Evolutionary conservation across 30 jellyfish, hydroid and myxozoan species (phyloP).

Genomic region (Aurelia sp.): DNA sequence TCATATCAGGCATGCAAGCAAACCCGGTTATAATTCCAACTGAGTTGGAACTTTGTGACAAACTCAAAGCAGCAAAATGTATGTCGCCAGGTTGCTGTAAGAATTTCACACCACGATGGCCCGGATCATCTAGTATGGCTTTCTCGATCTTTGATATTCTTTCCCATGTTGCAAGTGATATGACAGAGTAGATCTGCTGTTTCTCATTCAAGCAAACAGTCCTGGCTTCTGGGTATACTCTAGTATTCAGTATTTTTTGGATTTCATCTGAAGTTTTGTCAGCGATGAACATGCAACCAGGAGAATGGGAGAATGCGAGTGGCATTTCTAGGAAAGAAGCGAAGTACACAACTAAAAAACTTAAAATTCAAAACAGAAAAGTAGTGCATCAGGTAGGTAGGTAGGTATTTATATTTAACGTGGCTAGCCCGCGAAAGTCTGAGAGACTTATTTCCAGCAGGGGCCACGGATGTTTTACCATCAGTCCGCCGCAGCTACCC

Average conservation of each 20-base stretch:
- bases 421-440: too few relatives aligned
- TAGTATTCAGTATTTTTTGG: constrained; percentile 34
- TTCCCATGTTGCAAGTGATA: constrained; percentile 59
- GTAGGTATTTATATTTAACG: too few relatives aligned
- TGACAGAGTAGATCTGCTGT: constrained; percentile 50
- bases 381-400: too few relatives aligned
- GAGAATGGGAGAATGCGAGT: constrained; percentile 81
- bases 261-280: constrained; percentile 65
- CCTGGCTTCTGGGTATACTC: constrained; percentile 72
- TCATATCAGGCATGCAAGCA: constrained; percentile 60
- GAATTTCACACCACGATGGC: constrained; percentile 66
- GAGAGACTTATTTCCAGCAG: too few relatives aligned
- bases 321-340: constrained; percentile 64
- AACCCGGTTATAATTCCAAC: constrained; percentile 85
- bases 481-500: too few relatives aligned
- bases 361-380: background rate
- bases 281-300: constrained; percentile 83
- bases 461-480: too few relatives aligned
- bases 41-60: constrained; percentile 71
- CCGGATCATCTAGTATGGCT: constrained; percentile 67
- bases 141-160: constrained; percentile 40
- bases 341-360: background rate
- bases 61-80: constrained; percentile 71
- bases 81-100: constrained; percentile 60
- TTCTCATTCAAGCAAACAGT: constrained; percentile 67